Evolutionary conservation across 1,140 invertebrate genomes (phyloP).

Genomic region (Camponotus vicinus): DNA sequence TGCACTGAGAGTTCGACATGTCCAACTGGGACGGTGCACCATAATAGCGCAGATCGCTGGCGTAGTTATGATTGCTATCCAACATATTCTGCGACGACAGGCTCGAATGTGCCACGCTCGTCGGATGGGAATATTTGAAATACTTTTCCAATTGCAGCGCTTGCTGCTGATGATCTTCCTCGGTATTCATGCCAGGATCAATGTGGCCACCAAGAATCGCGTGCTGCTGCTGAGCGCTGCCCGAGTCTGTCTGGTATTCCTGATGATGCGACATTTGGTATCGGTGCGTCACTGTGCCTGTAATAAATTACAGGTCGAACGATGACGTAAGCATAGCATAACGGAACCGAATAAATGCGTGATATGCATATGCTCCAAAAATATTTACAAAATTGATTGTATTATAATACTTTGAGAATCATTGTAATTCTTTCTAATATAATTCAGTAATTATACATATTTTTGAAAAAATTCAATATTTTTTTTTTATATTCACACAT

Average conservation of each 20-base stretch:
- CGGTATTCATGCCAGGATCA: constrained; percentile 77
- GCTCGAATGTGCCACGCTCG: constrained; percentile 81
- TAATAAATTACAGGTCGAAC: background rate
- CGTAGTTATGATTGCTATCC: constrained; percentile 87
- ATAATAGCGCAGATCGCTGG: constrained; percentile 84
- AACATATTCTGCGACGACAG: constrained; percentile 81
- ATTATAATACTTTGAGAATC: background rate
- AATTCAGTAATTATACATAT: background rate
- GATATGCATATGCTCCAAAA: too few relatives aligned
- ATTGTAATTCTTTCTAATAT: background rate
- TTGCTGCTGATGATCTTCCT: constrained; percentile 82
- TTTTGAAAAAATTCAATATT: background rate
- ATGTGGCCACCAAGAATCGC: constrained; percentile 78
- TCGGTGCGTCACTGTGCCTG: constrained; percentile 80
- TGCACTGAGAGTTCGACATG: constrained; percentile 81
- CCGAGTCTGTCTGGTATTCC: constrained; percentile 80
- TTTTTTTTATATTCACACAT: background rate
- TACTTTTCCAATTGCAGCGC: constrained; percentile 85
- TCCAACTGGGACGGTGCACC: constrained; percentile 81
- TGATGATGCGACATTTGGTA: constrained; percentile 84
- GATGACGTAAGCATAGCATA: too few relatives aligned
- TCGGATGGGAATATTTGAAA: constrained; percentile 85
- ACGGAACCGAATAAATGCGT: background rate
- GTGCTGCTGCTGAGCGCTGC: constrained; percentile 75
- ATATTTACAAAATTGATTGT: background rate